A percentile compares a stretch with the other conserved stretches of the same genome.
phyloP scores from a whole-genome alignment of 2,888 invertebrate species.

The Megalurothrips usitatus region DNA sequence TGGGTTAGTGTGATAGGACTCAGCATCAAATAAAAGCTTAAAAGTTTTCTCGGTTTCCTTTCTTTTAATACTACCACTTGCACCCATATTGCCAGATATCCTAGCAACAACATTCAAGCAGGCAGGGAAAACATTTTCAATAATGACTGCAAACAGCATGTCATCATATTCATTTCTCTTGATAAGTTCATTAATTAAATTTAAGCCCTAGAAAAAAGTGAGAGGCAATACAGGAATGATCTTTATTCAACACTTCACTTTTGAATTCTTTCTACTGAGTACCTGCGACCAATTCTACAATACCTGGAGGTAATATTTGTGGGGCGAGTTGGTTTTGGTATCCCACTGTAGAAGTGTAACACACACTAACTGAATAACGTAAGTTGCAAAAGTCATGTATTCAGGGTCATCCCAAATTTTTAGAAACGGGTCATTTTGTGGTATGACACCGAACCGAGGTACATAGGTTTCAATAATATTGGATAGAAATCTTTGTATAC shows the following conservation, averaged over 20 bases:
- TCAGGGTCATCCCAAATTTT: constrained; percentile 14
- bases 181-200: background rate
- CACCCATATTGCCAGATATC: background rate
- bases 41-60: background rate
- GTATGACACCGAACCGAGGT: background rate
- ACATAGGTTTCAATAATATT: background rate
- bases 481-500: background rate
- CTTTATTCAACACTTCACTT: background rate
- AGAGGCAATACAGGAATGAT: background rate
- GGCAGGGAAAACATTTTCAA: background rate
- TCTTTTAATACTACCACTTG: background rate
- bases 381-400: background rate
- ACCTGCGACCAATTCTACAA: background rate
- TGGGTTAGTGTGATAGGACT: background rate
- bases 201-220: background rate
- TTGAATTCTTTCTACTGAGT: background rate
- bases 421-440: background rate
- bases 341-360: background rate
- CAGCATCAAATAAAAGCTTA: background rate
- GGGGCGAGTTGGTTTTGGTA: background rate
- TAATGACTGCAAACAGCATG: background rate
- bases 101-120: background rate
- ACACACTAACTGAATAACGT: background rate
- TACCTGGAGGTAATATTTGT: background rate
- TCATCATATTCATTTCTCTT: background rate